Base-by-base conservation (phyloP, 2,113 vertebrate genomes). In the Archilochus colubris region DNA sequence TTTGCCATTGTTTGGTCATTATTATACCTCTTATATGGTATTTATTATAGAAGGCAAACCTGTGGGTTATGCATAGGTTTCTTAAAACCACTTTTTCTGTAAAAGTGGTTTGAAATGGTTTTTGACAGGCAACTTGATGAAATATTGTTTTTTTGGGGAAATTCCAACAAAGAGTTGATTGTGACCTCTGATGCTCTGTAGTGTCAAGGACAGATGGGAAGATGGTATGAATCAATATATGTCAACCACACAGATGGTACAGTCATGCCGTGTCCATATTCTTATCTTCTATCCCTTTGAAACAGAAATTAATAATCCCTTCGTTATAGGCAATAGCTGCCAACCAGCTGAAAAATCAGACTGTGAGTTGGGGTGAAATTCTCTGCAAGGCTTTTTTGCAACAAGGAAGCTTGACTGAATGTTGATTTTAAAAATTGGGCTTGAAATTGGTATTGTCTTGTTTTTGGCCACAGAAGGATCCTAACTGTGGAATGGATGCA, bases 141-240 rank as follows among this genome's bases (percentile, higher is more conserved):
- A 97, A 95, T 96, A 91, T 97, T 93, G 90, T 44, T 78, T 97
- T 97, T 96, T 93, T 95, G 91, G 96, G 89, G 93, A 83, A 93
- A 96, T 97, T 98, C 97, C 97, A 96, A 94, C 88, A 89, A 97
- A 96, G 96, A 95, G 97, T 97, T 97, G 96, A 95, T 80, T 94
- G 93, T 97, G 97, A 98, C 97, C 97, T 97, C 94, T 94, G 92
- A 91, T 97, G 93, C 96, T 95, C 94, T 94, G 78, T 96, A 86
- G 96, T 98, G 97, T 98, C 97, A 98, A 98, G 97, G 98, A 98
- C 98, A 98, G 98, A 98, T 98, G 98, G 98, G 96, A 96, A 97
- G 97, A 97, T 96, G 97, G 96, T 97, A 95, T 97, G 97, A 98
- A 98, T 98, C 97, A 98, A 98, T 98, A 97, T 96, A 97, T 97